Evolutionary conservation across 2,113 vertebrate genomes (phyloP), one percentile per base, ranked within the genome.

Genomic region (Podiceps cristatus): DNA sequence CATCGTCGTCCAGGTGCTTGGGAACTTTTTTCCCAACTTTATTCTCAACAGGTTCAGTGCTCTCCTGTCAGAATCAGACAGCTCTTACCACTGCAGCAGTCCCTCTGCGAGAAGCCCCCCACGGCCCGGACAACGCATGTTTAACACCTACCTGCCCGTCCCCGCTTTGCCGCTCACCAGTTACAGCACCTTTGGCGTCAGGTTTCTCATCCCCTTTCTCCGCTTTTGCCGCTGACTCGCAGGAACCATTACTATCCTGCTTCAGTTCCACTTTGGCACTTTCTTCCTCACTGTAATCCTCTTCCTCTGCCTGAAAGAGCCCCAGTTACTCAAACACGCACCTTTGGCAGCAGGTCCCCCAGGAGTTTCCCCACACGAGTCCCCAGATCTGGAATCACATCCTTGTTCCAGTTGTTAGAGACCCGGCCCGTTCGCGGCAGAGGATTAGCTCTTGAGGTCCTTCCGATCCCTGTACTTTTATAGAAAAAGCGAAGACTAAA

Each of bases 121-220:
- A 0, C 1, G 2, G 44, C 37, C 44, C 58, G 20, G 29, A 5
- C 35, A 12, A 8, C 1, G 10, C 59, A 58, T 12, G 53, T 24
- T 19, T 19, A 29, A 66, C 63, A 96, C 97, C 85, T 98, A 99
- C 99, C 99, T 99, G 99, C 71, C 99, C 99, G 3, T 99, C 99
- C 4, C 99, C 99, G 31, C 99, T 99, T 72, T 99, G 99, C 60
- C 99, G 98, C 97, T 99, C 99, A 71, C 99, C 99, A 1, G 99
- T 98, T 23, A 99, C 98, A 5, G 98, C 92, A 56, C 97, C 98
- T 92, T 99, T 99, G 66, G 98, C 92, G 35, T 99, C 99, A 0
- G 96, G 79, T 83, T 99, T 99, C 89, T 98, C 98, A 78, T 93
- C 98, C 27, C 93, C 98, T 55, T 98, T 96, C 18, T 98, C 98